These are phyloP conservation scores for Gnatocerus cornutus DNA, from an alignment of 2,888 invertebrate species.

Conservation along the genomic window DNA sequence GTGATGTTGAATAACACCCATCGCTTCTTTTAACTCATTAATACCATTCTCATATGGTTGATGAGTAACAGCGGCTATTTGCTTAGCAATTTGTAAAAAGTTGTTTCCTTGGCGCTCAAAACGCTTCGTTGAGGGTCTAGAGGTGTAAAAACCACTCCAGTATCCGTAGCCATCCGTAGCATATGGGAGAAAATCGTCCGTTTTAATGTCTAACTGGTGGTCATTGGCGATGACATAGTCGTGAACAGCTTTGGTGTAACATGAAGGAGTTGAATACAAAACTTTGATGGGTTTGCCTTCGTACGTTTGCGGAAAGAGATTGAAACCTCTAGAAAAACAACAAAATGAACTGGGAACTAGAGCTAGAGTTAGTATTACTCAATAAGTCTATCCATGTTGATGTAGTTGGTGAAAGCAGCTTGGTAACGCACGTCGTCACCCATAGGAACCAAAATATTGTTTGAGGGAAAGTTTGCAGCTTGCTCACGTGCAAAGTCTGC, in stretches of 20 bases:
- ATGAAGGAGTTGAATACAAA: slow-evolving; percentile 76
- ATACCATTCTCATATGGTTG: slow-evolving; percentile 20
- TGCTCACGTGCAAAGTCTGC: slow-evolving; percentile 58
- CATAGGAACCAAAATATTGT: slow-evolving; percentile 44
- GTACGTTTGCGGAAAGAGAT: slow-evolving; percentile 25
- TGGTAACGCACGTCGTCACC: slow-evolving; percentile 48
- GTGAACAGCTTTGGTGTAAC: slow-evolving; percentile 77
- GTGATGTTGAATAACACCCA: slow-evolving; percentile 94
- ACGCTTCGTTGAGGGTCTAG: slow-evolving; percentile 84
- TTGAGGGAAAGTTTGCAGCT: slow-evolving; percentile 59
- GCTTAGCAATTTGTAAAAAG: slow-evolving; percentile 71
- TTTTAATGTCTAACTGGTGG: slow-evolving; percentile 74
- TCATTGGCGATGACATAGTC: slow-evolving; percentile 51
- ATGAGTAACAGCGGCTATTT: slow-evolving; percentile 20
- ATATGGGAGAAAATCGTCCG: slow-evolving; percentile 93
- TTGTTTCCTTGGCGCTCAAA: slow-evolving; percentile 83
- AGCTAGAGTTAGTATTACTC: slow-evolving; percentile 20
- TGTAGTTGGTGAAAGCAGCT: slow-evolving; percentile 32
- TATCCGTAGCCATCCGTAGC: slow-evolving; percentile 86
- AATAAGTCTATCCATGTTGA: slow-evolving; percentile 40
- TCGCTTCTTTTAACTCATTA: slow-evolving; percentile 77
- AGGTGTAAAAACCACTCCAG: slow-evolving; percentile 94
- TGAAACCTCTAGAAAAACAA: slow-evolving; percentile 37
- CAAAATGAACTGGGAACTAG: neutral
- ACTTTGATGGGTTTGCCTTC: slow-evolving; percentile 74